Base-by-base conservation (phyloP, 2,888 invertebrate species). In the Temnothorax rugatulus region DNA sequence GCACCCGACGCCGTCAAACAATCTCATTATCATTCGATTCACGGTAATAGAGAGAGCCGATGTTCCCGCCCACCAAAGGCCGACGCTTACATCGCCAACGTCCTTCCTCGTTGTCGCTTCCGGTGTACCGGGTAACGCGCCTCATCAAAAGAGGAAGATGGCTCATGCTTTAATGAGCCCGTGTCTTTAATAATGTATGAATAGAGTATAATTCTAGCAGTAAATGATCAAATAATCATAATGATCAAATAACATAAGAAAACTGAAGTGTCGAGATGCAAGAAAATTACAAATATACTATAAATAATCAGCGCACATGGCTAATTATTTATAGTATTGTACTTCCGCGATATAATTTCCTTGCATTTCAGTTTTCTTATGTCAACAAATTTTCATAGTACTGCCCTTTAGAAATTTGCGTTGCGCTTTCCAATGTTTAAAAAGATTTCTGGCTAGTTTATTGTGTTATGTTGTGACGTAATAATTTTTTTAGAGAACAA, bases 1-100 rank as follows among this genome's bases (percentile, higher is more conserved):
- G 75, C 85, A 74, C 59, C 75, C 87, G 74, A 77, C 81, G 83
- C 87, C 86, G 86, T 88, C 89, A 91, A 92, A 92, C 92, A 92
- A 94, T 92, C 93, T 93, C 93, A 93, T 94, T 94, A 93, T 93
- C 93, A 93, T 93, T 94, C 93, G 92, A 94, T 94, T 93, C 92
- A 92, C 91, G 92, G 89, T 92, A 93, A 93, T 92, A 91, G 91
- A 92, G 90, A 91, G 90, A 86, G 77, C 75, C 73, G 82, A 82
- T 57, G 52, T 71, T 79, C 63, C 25, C 21, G 79, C 41, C 38
- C 21, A 74, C 85, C 82, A 82, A 84, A 89, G 90, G 85, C 83
- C 83, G 83, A 77, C 69, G 83, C 83, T 83, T 79, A 47, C 18
- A 75, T 77, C 76, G 68, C 52, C 52, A 9, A 25, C 57, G 57